Base-by-base conservation (phyloP, 2,888 invertebrate genomes). In the Scaptomyza parva region DNA sequence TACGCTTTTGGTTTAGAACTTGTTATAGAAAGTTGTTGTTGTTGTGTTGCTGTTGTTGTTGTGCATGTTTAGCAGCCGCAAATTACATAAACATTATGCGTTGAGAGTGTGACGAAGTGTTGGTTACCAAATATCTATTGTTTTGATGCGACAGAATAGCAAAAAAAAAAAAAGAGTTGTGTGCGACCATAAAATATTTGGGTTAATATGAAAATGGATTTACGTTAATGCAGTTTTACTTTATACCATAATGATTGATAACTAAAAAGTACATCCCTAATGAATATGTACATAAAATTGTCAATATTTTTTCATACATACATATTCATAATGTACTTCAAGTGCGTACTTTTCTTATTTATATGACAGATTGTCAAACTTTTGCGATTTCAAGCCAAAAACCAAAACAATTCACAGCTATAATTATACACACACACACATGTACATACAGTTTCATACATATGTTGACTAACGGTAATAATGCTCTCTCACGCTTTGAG, bases 31-130 rank as follows among this genome's bases (percentile, higher is more conserved):
- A 72, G 72, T 71, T 71, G 47, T 40, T 50, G 54, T 54, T 30
- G 44, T 61, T 47, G 24, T 24, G 8, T 2, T 28, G 28, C n/a
- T n/a, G 72, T 71, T 71, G 47, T 40, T 50, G 54, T 54, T 30
- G 44, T 61, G n/a, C n/a, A n/a, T n/a, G n/a, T 30, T 30, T 35
- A 45, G 47, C 72, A 62, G 60, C 74, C 77, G 61, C 60, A 76
- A 37, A 77, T 80, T 82, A 76, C 79, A 79, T 82, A 82, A 79
- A 80, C 76, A 82, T 78, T 82, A 76, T 67, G 57, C 65, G 72
- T n/a, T 26, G 28, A 28, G 28, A 28, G 28, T 28, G 28, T 28
- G 44, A 4, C 48, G 14, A 35, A 14, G 28, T 43, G 41, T 11
- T 33, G 12, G 24, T 17, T 26, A 33, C 30, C 26, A 18, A 51